Evolutionary conservation across 2,888 invertebrate species (phyloP).

Genomic region (Clivina fossor): DNA sequence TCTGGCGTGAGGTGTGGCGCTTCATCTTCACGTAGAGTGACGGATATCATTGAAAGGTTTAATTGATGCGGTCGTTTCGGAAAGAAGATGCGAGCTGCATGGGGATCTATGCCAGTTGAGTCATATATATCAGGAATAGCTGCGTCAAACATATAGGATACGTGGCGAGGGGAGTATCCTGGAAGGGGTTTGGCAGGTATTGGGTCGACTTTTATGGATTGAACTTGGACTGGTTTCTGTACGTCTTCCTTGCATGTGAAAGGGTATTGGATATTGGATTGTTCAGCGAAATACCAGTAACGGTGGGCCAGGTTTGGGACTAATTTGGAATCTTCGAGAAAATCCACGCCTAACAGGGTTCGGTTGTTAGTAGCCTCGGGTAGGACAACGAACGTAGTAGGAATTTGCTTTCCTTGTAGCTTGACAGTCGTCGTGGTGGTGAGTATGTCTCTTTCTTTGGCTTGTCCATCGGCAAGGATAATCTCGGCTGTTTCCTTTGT

Average conservation of each 20-base stretch:
- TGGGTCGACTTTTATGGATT: too few species aligned
- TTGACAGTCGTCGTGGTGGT: slow-evolving; percentile 13
- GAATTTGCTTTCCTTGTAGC: slow-evolving; percentile 24
- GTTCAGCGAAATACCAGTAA: slow-evolving; percentile 23
- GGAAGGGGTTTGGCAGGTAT: too few species aligned
- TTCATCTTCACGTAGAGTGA: neutral
- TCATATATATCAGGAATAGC: neutral
- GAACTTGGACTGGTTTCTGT: neutral
- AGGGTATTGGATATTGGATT: slow-evolving; percentile 23
- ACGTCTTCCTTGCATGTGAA: slow-evolving; percentile 8
- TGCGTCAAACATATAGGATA: neutral
- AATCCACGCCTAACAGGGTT: slow-evolving; percentile 33
- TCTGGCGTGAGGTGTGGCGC: neutral
- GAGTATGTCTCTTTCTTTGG: slow-evolving; percentile 8
- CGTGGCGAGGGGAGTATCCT: neutral
- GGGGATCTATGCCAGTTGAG: too few species aligned
- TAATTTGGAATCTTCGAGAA: slow-evolving; percentile 28
- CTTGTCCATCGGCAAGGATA: slow-evolving; percentile 30
- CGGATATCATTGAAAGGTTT: neutral
- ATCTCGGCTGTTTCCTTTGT: slow-evolving; percentile 12
- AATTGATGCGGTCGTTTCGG: neutral
- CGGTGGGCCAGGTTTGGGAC: slow-evolving; percentile 27
- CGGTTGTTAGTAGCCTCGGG: slow-evolving; percentile 32
- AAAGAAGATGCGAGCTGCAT: too few species aligned
- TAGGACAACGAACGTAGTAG: slow-evolving; percentile 29